Evolutionary conservation across 2,113 vertebrate genomes (phyloP), one percentile per base, ranked within the genome.

Genomic region (Hassar affinis): DNA sequence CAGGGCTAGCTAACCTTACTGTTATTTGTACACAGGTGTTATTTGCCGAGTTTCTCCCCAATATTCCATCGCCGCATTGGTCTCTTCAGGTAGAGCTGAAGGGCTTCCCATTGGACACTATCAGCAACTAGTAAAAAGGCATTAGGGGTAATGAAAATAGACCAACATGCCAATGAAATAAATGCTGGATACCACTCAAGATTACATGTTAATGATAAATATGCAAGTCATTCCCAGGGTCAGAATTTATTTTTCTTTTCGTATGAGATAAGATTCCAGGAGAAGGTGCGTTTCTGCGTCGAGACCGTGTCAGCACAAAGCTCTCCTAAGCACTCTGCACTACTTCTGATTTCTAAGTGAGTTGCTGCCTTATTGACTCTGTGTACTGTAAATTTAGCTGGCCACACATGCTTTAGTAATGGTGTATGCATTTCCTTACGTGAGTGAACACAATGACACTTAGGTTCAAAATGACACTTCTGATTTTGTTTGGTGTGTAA

Each of bases 301-400:
- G 11, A 61, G 25, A 8, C 33, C 42, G 18, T 71, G 77, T 76
- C 57, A 51, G 72, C 27, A 51, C 61, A 49, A 33, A 6, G 59
- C 64, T 51, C 52, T 54, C 47, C 42, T 35, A 20, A 66, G 8
- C 30, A 35, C 27, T 62, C 59, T 30, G 27, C 6, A 27, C 17
- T 66, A 66, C 6, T 33, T 66, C 79, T 82, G 42, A 42, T 62
- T 79, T 62, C 49, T n/a, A 49, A 64, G 30, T 25, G 78, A 64
- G 57, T 17, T 17, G 42, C 17, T 71, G 25, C 79, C 25, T n/a
- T n/a, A n/a, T n/a, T n/a, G n/a, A n/a, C n/a, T n/a, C n/a, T n/a
- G n/a, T n/a, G n/a, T n/a, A n/a, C n/a, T n/a, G n/a, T n/a, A n/a
- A n/a, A n/a, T 66, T 62, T 62, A 30, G n/a, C 59, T 62, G n/a